Base-by-base conservation (phyloP, 2,888 invertebrate species). In the Syrphus vitripennis region DNA sequence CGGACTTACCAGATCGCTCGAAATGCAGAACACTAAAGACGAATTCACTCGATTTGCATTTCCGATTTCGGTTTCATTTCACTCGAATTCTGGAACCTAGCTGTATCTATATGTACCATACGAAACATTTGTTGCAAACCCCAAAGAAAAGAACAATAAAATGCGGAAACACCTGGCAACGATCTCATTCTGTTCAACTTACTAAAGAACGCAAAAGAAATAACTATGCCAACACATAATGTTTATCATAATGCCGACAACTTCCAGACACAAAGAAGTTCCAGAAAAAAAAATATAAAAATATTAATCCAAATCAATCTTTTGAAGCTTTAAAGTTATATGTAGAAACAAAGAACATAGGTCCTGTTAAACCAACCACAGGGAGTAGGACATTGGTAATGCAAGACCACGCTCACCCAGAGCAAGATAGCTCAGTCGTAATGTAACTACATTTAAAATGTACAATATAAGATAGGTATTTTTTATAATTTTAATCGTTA, bases 321-420 rank as follows among this genome's bases (percentile, higher is more conserved):
- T n/a, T 67, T 67, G 34, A 67, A 67, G 65, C 40, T 48, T 48
- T 31, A 67, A 45, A 48, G 4, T 48, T 21, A 67, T n/a, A n/a
- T n/a, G n/a, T n/a, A n/a, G n/a, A n/a, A n/a, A n/a, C n/a, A n/a
- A n/a, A n/a, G n/a, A n/a, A n/a, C n/a, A n/a, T 29, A 67, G 16
- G 21, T 21, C 31, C 45, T 65, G 12, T 19, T 61, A 9, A 42
- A 29, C 16, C 63, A 42, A 63, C 63, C 26, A 12, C 42, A 42
- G 16, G 12, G 21, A 26, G 26, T 10, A 71, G 24, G 40, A 40
- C 76, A 77, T 59, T 14, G 61, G 59, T 59, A 70, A 71, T 70
- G 19, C 50, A 50, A 50, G 29, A 70, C 29, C 34, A 16, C 19
- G 12, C 19, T 37, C 7, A 19, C 16, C 26, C 24, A n/a, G n/a